phyloP scores from a whole-genome alignment of 30 jellyfish, hydroid and myxozoan species.

The Cassiopea andromeda region DNA sequence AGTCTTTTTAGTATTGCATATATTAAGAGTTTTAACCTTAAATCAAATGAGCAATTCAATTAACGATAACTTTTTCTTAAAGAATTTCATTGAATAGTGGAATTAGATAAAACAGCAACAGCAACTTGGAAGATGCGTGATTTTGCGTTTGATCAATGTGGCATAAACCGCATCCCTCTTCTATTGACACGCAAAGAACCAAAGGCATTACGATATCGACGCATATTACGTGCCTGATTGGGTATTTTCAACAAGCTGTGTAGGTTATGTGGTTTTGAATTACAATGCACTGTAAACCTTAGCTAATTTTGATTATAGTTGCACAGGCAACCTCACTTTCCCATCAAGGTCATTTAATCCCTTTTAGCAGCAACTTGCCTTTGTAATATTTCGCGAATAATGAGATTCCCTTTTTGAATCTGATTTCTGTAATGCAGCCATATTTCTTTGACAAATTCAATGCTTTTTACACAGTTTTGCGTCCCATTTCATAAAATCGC shows the following conservation, averaged over 20 bases:
- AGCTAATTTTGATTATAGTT: no score
- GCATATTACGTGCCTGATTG: neutral
- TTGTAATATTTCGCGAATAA: no score
- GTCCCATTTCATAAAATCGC: no score
- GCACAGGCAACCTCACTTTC: no score
- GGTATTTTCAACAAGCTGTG: neutral
- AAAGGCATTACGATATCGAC: neutral
- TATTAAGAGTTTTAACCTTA: constrained; percentile 21
- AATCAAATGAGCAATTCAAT: constrained; percentile 25
- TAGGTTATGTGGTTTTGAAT: neutral
- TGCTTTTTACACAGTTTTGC: no score
- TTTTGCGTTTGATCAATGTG: neutral
- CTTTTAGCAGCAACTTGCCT: no score
- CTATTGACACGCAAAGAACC: neutral
- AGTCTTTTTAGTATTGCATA: constrained; percentile 42
- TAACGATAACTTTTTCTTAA: neutral
- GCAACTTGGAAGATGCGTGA: constrained; percentile 2
- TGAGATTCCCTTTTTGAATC: no score
- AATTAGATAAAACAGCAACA: constrained; percentile 6
- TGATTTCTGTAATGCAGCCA: no score
- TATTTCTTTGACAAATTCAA: no score
- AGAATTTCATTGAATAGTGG: constrained; percentile 12
- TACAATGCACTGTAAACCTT: neutral
- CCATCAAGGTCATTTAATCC: no score
- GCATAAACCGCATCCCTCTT: constrained; percentile 8